A percentile compares a stretch with the other conserved stretches of the same genome.
phyloP scores from a whole-genome alignment of 2,797 vertebrate species.

The Anguilla obscura region DNA sequence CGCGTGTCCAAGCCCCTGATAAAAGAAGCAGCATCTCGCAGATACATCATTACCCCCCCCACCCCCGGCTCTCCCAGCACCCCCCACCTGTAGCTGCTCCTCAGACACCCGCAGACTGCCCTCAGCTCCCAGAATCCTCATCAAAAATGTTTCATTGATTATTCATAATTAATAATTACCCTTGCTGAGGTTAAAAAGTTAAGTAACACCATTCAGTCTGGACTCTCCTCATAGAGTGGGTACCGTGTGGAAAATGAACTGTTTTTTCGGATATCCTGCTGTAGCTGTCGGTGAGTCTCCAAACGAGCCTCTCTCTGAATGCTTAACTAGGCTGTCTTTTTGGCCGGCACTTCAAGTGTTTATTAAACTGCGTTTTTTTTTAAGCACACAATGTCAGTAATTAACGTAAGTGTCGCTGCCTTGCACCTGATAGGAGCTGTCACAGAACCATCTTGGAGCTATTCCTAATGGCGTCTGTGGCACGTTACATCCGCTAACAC shows the following conservation, averaged over 20 bases:
- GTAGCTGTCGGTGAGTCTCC: not conserved
- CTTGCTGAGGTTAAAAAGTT: not conserved
- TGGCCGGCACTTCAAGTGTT: not conserved
- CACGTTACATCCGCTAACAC: not conserved
- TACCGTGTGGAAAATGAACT: not conserved
- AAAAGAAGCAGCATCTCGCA: not conserved
- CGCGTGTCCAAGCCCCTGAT: not conserved
- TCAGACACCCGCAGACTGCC: not conserved
- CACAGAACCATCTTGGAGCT: not conserved
- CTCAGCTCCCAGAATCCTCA: not conserved
- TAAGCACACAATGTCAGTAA: not conserved
- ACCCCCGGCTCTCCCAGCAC: not conserved
- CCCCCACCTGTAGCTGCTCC: not conserved
- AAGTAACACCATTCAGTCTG: not conserved
- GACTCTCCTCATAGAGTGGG: not conserved
- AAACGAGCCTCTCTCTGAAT: not conserved
- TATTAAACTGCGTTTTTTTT: not conserved
- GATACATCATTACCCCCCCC: not conserved
- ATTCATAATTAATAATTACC: no score
- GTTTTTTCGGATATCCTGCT: not conserved
- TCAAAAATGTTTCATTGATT: not conserved
- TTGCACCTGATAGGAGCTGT: not conserved
- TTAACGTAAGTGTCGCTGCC: not conserved
- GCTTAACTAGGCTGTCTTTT: not conserved
- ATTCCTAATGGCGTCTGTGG: not conserved